These are phyloP conservation scores for Aurelia aurita DNA, from an alignment of 30 jellyfish, hydroid and myxozoan species.

Conservation along the genomic window DNA sequence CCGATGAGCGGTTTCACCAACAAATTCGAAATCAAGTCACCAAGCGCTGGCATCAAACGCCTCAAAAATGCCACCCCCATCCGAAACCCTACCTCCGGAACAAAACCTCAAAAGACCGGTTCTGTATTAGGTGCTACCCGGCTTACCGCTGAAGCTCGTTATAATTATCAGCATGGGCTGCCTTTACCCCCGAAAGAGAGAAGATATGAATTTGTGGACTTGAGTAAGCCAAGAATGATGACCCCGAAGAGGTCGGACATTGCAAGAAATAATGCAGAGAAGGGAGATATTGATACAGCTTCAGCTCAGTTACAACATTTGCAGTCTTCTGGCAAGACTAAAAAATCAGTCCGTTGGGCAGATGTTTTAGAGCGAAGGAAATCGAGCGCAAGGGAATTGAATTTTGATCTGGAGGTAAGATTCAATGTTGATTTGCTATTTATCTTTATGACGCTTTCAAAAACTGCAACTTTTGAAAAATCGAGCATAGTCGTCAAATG, in stretches of 20 bases:
- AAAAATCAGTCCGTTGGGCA: conserved; percentile 70
- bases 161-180: conserved; percentile 29
- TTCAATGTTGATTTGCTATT: not conserved
- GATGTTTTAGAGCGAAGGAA: conserved; percentile 27
- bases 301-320: not conserved
- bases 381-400: conserved; percentile 26
- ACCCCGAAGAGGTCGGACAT: not conserved
- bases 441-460: not conserved
- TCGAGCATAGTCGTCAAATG: too few species aligned
- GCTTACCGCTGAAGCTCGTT: conserved; percentile 46
- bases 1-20: not conserved
- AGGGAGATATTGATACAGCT: not conserved
- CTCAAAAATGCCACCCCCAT: conserved; percentile 6
- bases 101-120: not conserved
- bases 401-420: conserved; percentile 46
- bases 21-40: conserved; percentile 6
- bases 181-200: conserved; percentile 55
- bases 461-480: not conserved
- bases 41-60: conserved; percentile 1
- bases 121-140: conserved; percentile 9
- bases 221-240: not conserved
- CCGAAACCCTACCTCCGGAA: not conserved
- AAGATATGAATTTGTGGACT: conserved; percentile 16
- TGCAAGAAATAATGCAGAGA: not conserved
- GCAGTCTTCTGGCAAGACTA: conserved; percentile 16